Conservation (phyloP, 1,140 invertebrate genomes). For the Pseudomyrmex flavicornis region DNA sequence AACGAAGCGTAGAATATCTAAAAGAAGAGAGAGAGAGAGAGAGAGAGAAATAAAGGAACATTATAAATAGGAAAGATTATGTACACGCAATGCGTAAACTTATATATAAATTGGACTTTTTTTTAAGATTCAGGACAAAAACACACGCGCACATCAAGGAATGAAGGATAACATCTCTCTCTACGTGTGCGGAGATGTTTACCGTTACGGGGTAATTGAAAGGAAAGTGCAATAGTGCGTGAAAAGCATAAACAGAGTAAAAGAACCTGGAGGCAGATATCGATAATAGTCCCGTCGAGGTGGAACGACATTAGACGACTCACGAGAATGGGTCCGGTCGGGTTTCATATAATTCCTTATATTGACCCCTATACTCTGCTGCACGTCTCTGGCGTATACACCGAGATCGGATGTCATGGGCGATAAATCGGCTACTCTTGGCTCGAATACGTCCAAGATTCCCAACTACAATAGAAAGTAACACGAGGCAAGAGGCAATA, state of each 20-base stretch:
- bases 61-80: background rate
- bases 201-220: conserved; percentile 49
- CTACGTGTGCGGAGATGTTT: conserved; percentile 22
- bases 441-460: conserved; percentile 91
- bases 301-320: conserved; percentile 69
- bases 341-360: conserved; percentile 90
- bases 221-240: conserved; percentile 62
- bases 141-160: conserved; percentile 16
- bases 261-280: conserved; percentile 79
- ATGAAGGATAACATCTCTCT: conserved; percentile 9
- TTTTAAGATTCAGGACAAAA: conserved; percentile 24
- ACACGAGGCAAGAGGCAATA: background rate
- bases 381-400: conserved; percentile 92
- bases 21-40: background rate
- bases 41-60: background rate
- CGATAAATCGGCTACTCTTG: conserved; percentile 90
- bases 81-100: background rate
- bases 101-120: conserved; percentile 24
- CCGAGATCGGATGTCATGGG: conserved; percentile 90
- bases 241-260: conserved; percentile 67
- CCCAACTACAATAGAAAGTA: conserved; percentile 87
- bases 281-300: conserved; percentile 76
- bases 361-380: conserved; percentile 92
- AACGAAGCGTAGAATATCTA: background rate
- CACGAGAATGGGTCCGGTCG: conserved; percentile 81